Evolutionary conservation across 2,797 vertebrate species (phyloP).

Genomic region (Toxotes lorentzi): DNA sequence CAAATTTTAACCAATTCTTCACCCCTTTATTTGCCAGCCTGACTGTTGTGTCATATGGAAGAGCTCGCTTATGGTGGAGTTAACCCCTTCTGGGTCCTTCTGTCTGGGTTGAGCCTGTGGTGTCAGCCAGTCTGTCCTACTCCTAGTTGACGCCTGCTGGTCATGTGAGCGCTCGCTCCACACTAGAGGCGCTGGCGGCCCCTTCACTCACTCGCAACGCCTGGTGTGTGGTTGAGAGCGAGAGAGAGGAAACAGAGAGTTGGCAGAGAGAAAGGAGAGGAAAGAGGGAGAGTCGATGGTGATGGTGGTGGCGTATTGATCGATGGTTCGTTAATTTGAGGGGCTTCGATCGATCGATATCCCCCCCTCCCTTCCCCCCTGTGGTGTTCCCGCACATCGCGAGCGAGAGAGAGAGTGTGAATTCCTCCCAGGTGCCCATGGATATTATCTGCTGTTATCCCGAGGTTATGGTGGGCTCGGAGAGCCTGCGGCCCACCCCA

Average conservation of each 20-base stretch:
- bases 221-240: conserved; percentile 81
- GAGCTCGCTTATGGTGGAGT: conserved; percentile 98
- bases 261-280: conserved; percentile 85
- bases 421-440: conserved; percentile 89
- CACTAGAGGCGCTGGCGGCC: conserved; percentile 81
- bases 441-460: conserved; percentile 94
- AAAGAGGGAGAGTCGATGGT: conserved; percentile 83
- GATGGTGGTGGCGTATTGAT: conserved; percentile 83
- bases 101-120: conserved; percentile 98
- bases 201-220: conserved; percentile 79
- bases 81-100: conserved; percentile 99
- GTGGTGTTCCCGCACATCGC: conserved; percentile 83
- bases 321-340: conserved; percentile 89
- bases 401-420: conserved; percentile 78
- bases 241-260: conserved; percentile 84
- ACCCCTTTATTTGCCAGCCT: conserved; percentile 99
- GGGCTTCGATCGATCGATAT: conserved; percentile 85
- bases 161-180: conserved; percentile 85
- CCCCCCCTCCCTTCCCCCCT: conserved; percentile 71
- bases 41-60: conserved; percentile 96
- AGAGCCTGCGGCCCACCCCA: conserved; percentile 92
- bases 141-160: conserved; percentile 87
- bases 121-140: conserved; percentile 93
- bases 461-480: conserved; percentile 87
- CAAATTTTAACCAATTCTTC: conserved; percentile 99